Percentiles rank a stretch among this genome's conserved stretches.
Evolutionary conservation across 2,113 vertebrate genomes (phyloP).

Genomic region (Andinoacara biseriatus): DNA sequence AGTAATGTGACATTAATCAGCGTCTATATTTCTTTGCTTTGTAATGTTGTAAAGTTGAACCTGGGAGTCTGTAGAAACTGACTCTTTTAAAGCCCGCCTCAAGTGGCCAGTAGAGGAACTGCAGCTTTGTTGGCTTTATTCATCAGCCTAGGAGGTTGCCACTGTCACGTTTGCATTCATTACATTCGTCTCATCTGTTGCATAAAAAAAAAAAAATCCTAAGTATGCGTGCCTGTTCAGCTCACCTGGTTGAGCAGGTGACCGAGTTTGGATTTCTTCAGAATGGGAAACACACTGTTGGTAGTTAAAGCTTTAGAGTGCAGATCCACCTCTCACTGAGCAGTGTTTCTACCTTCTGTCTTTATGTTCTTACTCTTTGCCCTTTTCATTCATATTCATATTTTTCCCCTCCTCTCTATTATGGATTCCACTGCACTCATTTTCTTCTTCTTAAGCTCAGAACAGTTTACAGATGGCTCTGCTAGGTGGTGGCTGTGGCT

Average conservation of each 20-base stretch:
- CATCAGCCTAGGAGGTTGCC: too few species aligned
- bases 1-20: too few species aligned
- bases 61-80: fast-evolving
- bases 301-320: neutral
- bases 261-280: neutral
- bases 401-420: neutral
- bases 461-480: constrained; percentile 58
- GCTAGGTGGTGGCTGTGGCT: constrained; percentile 64
- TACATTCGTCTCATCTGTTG: too few species aligned
- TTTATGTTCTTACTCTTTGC: neutral
- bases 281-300: neutral
- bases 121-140: too few species aligned
- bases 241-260: too few species aligned
- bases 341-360: neutral
- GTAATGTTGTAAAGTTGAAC: neutral
- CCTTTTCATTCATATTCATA: neutral
- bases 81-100: neutral
- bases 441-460: neutral
- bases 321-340: neutral
- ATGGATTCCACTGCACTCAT: neutral
- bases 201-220: too few species aligned
- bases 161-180: too few species aligned
- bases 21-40: too few species aligned
- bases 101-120: neutral
- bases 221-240: too few species aligned